phyloP scores from a whole-genome alignment of 2,797 vertebrate species.

The Pangasius sanitwongsei region DNA sequence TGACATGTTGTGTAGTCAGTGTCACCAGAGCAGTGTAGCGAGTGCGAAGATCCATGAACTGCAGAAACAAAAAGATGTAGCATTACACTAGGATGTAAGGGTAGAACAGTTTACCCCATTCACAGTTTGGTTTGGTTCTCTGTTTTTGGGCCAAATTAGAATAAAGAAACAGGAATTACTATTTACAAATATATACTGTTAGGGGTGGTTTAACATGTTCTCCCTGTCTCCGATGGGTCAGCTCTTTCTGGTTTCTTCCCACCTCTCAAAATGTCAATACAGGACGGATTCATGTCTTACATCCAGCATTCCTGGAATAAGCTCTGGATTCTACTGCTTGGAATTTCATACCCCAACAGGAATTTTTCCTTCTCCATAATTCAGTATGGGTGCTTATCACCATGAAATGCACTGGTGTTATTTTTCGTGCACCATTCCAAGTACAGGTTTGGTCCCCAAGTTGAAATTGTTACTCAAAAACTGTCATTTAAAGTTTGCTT shows the following conservation, averaged over 20 bases:
- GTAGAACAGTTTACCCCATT: not conserved
- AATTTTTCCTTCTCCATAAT: not conserved
- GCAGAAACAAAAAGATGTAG: not conserved
- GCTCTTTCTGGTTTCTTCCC: not conserved
- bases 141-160: not conserved
- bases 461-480: not conserved
- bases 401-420: not conserved
- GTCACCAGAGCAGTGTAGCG: slow-evolving; percentile 96
- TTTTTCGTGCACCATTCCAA: not conserved
- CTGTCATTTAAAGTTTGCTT: not conserved
- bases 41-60: slow-evolving; percentile 98
- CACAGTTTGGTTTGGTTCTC: not conserved
- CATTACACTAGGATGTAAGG: not conserved
- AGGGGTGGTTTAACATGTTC: not conserved
- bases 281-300: not conserved
- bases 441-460: not conserved
- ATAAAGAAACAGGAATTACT: not conserved
- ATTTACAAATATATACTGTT: not conserved
- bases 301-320: not conserved
- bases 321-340: not conserved
- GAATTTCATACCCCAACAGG: not conserved
- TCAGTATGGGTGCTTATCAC: not conserved
- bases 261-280: not conserved
- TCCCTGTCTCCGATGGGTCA: not conserved
- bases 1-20: slow-evolving; percentile 94